phyloP scores from a whole-genome alignment of 2,888 invertebrate genomes.

The Sympetrum striolatum region DNA sequence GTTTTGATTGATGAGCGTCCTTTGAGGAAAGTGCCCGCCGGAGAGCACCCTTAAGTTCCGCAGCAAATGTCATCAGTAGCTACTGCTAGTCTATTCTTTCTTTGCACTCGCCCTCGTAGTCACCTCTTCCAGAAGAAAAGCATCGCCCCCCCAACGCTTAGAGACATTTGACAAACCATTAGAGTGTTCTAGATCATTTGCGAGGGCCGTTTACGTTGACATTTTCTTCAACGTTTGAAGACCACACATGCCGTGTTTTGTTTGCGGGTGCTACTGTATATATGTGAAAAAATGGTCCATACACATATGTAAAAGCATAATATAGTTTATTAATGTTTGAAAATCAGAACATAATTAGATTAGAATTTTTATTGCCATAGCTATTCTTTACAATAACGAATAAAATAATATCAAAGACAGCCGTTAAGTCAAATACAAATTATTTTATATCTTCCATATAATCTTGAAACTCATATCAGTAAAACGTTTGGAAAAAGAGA shows the following conservation, averaged over 20 bases:
- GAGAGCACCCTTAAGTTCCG: neutral
- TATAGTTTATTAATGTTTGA: too few relatives aligned
- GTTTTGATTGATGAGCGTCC: conserved; percentile 29
- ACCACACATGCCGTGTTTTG: neutral
- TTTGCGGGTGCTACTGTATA: neutral
- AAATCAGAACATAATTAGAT: too few relatives aligned
- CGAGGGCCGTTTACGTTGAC: neutral
- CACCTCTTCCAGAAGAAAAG: neutral
- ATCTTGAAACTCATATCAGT: too few relatives aligned
- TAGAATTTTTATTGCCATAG: too few relatives aligned
- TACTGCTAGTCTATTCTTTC: neutral
- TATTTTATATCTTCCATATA: too few relatives aligned
- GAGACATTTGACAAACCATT: neutral
- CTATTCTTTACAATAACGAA: too few relatives aligned
- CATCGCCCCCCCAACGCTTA: neutral
- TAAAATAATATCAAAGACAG: too few relatives aligned
- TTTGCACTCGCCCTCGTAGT: neutral
- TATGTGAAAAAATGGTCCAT: too few relatives aligned
- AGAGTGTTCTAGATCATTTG: neutral
- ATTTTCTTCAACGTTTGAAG: neutral
- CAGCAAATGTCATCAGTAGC: neutral
- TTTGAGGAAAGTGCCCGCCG: neutral
- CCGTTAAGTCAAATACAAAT: too few relatives aligned
- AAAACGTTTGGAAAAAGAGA: too few relatives aligned
- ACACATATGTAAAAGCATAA: too few relatives aligned